These are phyloP conservation scores for Thalassarche chlororhynchos DNA, from an alignment of 2,113 vertebrate species.

Conservation along the genomic window DNA sequence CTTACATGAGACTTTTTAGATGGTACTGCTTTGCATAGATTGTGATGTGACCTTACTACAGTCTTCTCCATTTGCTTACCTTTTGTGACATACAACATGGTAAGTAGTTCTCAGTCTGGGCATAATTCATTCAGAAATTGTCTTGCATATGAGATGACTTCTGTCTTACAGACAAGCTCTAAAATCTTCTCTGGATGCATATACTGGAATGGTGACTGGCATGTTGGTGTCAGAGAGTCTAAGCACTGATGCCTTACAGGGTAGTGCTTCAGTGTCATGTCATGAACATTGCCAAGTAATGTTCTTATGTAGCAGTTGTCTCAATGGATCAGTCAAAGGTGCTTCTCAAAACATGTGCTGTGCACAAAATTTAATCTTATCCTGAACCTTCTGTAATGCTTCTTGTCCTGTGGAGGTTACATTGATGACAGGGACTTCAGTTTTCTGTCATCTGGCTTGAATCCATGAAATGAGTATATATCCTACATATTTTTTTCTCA, in stretches of 20 bases:
- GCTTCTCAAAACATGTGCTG: background rate
- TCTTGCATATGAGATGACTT: background rate
- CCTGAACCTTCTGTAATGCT: background rate
- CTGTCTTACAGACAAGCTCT: background rate
- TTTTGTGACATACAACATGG: background rate
- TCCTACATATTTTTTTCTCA: background rate
- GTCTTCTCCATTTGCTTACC: background rate
- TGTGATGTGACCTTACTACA: background rate
- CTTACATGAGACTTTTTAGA: background rate
- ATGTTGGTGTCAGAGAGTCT: background rate
- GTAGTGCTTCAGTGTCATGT: background rate
- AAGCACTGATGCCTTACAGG: background rate
- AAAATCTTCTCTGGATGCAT: background rate
- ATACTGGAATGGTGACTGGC: background rate
- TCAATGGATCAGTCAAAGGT: background rate
- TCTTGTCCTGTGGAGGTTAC: background rate
- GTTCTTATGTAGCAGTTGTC: background rate
- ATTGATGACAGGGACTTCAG: background rate
- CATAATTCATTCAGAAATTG: background rate
- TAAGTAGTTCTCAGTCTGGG: background rate
- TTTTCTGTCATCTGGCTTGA: background rate
- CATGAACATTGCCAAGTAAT: background rate
- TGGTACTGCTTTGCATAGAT: background rate
- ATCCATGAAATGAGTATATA: background rate
- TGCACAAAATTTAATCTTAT: background rate